Conservation (phyloP, 2,113 vertebrate genomes). For the Sander lucioperca region DNA sequence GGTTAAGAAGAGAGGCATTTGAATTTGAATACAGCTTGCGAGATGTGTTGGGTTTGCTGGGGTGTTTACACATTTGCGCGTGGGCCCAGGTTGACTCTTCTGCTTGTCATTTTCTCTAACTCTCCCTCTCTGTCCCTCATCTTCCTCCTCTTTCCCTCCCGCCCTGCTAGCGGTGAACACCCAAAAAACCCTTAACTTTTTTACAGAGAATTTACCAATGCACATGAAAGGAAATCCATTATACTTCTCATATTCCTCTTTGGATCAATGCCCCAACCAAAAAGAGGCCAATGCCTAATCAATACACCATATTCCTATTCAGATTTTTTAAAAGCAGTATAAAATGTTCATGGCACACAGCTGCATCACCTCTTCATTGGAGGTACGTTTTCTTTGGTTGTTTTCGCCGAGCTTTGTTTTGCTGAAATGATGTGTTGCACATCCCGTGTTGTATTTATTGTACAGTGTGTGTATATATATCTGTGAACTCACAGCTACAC, state of each 20-base stretch:
- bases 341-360: neutral
- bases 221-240: neutral
- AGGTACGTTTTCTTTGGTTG: neutral
- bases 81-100: conserved; percentile 30
- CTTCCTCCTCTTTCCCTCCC: neutral
- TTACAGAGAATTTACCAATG: neutral
- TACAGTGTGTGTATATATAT: neutral
- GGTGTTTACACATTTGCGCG: conserved; percentile 32
- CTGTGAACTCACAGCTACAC: neutral
- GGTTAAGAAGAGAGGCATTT: conserved; percentile 53
- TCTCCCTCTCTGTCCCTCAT: conserved; percentile 18
- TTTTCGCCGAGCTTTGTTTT: neutral
- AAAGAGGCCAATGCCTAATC: neutral
- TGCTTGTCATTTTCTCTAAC: conserved; percentile 28
- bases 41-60: conserved; percentile 22
- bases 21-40: conserved; percentile 46
- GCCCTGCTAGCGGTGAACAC: neutral
- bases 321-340: neutral
- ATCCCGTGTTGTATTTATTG: neutral
- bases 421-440: neutral
- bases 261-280: neutral
- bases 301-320: too few relatives aligned
- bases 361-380: neutral
- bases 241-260: neutral
- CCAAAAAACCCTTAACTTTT: neutral